Percentiles rank a stretch among this genome's conserved stretches.
Evolutionary conservation across 2,113 vertebrate genomes (phyloP).

Genomic region (Pteruthius melanotis): DNA sequence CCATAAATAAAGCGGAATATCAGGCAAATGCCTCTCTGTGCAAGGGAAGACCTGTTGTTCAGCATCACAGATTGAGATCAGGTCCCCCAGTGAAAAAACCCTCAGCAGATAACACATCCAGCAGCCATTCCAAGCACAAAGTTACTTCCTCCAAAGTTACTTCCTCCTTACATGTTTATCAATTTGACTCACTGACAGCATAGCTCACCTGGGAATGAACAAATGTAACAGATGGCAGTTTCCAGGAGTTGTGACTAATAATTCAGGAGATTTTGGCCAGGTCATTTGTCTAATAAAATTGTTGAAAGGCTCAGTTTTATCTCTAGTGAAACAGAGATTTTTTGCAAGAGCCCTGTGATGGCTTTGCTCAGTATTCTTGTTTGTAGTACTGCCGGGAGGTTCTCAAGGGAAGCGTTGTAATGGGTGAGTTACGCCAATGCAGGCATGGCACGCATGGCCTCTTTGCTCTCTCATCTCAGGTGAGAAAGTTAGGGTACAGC

Average conservation of each 20-base stretch:
- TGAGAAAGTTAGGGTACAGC: neutral
- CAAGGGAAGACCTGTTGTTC: too few relatives aligned
- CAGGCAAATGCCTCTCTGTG: too few relatives aligned
- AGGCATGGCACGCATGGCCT: rapidly evolving
- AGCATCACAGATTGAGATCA: too few relatives aligned
- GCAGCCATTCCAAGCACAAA: neutral
- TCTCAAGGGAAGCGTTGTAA: neutral
- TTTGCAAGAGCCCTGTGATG: neutral
- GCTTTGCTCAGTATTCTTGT: neutral
- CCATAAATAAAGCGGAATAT: too few relatives aligned
- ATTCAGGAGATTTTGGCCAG: neutral
- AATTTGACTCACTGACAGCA: neutral
- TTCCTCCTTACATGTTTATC: neutral
- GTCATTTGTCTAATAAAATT: neutral
- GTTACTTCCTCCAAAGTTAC: neutral
- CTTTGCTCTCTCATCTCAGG: neutral
- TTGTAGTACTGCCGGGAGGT: neutral
- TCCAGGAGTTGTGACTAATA: neutral
- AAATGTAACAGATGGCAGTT: neutral
- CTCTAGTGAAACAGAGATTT: neutral
- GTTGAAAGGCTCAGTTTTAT: neutral
- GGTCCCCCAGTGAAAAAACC: too few relatives aligned
- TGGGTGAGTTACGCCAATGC: neutral
- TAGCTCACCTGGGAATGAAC: neutral
- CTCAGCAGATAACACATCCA: neutral